Evolutionary conservation across 2,797 vertebrate species (phyloP).

Genomic region (Ctenosaura bakeri): DNA sequence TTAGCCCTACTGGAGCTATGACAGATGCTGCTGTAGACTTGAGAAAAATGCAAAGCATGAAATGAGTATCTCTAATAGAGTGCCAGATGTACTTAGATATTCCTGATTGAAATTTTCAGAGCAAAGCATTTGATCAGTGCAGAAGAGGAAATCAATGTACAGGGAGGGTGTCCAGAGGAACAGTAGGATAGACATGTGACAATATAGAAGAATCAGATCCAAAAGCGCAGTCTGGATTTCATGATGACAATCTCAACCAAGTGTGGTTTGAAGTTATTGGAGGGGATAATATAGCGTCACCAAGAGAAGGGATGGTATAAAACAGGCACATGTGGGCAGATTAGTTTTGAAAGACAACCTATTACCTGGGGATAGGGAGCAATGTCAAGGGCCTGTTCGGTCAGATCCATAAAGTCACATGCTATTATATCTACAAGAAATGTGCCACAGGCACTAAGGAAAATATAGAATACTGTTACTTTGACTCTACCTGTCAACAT

Average conservation of each 20-base stretch:
- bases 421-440: constrained; percentile 38
- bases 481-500: background rate
- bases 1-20: fast-evolving
- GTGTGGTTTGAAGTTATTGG: background rate
- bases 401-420: constrained; percentile 40
- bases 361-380: constrained; percentile 22
- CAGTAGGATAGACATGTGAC: background rate
- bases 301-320: constrained; percentile 5
- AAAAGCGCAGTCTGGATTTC: constrained; percentile 15
- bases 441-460: constrained; percentile 14
- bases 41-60: background rate
- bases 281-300: background rate
- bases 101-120: constrained; percentile 29
- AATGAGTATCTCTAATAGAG: background rate
- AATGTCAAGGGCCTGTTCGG: constrained; percentile 23
- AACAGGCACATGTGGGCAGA: background rate
- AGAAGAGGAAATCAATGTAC: constrained; percentile 32
- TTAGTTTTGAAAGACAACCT: constrained; percentile 33
- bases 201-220: constrained; percentile 15
- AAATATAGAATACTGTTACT: background rate
- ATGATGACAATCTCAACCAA: background rate
- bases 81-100: background rate
- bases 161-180: constrained; percentile 6
- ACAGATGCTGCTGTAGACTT: background rate
- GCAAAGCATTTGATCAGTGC: constrained; percentile 32